A percentile compares a stretch with the other conserved stretches of the same genome.
Evolutionary conservation across 1,140 invertebrate species (phyloP).

Genomic region (Coelopa frigida): DNA sequence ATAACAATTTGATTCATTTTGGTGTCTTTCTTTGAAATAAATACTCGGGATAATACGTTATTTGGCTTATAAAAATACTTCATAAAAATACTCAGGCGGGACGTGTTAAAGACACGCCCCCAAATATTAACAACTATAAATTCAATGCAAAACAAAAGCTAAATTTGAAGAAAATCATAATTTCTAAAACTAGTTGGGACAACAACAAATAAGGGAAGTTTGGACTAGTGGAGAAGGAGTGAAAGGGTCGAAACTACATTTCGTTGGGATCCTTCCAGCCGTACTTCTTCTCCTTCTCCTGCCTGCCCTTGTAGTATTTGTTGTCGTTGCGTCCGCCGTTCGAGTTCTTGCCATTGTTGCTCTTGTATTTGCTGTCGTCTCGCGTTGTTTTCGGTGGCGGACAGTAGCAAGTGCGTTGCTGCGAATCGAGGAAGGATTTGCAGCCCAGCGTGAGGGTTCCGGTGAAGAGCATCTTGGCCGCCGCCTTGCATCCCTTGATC

Average conservation of each 20-base stretch:
- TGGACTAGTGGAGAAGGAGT: too few relatives aligned
- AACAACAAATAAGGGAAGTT: too few relatives aligned
- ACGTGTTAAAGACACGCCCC: neutral
- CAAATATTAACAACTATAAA: neutral
- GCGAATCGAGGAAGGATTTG: constrained; percentile 73
- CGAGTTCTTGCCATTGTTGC: constrained; percentile 12
- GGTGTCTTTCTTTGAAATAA: too few relatives aligned
- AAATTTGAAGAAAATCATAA: too few relatives aligned
- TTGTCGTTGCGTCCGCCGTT: constrained; percentile 17
- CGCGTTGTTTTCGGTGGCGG: constrained; percentile 15
- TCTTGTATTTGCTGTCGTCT: constrained; percentile 1
- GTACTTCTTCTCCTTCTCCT: constrained; percentile 35
- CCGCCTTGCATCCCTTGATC: constrained; percentile 69
- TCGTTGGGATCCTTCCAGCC: constrained; percentile 41
- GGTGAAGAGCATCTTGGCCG: constrained; percentile 74
- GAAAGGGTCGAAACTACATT: too few relatives aligned
- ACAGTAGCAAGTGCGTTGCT: constrained; percentile 72
- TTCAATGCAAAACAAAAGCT: neutral
- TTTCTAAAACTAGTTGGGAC: too few relatives aligned
- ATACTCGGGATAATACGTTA: too few relatives aligned
- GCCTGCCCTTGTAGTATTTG: constrained; percentile 26
- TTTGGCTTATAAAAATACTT: neutral
- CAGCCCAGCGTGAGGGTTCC: constrained; percentile 76
- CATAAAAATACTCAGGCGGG: neutral
- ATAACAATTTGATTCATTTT: too few relatives aligned